Base-by-base conservation (phyloP, 2,113 vertebrate species). In the Turnix velox region DNA sequence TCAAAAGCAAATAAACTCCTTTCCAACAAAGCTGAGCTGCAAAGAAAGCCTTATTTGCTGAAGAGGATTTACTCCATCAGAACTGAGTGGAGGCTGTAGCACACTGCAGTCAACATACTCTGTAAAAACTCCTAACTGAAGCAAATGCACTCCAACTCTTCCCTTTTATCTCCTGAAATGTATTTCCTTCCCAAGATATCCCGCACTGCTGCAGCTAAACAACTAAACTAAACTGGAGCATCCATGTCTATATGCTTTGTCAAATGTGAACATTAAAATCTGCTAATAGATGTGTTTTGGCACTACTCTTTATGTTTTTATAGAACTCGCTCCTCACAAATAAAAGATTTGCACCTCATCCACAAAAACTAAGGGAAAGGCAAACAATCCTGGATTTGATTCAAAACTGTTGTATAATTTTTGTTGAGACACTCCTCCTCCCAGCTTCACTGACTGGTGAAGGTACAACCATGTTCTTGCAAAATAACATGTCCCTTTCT, bases 1-100 rank as follows among this genome's bases (percentile, higher is more conserved):
- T 96, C 93, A 83, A 95, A 95, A 72, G 92, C 81, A 97, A 94
- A 85, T 86, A 87, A 89, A 94, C 92, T 90, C 77, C 69, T 65
- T 68, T 65, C 89, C 86, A 91, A 96, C 88, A 93, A 86, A 89
- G 74, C 51, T 42, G 72, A 80, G 67, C 69, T 54, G 57, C 62
- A 92, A 86, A 95, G 73, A 94, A 92, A 68, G 86, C 86, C 92
- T 82, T 95, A 91, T 87, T 79, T 93, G 69, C 91, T 92, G 85
- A 81, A 84, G 55, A 93, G 75, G 73, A 95, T 96, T 96, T 96
- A 92, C 66, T 76, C 63, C 24, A 37, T 54, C 68, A 92, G 76
- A 94, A 67, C 9, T 73, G 65, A 93, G 84, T 46, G 54, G 84
- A 96, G 92, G 84, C 88, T 91, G 77, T 40, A 87, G 69, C 43